Evolutionary conservation across 2,113 vertebrate species (phyloP).

Genomic region (Myrmecobius fasciatus): DNA sequence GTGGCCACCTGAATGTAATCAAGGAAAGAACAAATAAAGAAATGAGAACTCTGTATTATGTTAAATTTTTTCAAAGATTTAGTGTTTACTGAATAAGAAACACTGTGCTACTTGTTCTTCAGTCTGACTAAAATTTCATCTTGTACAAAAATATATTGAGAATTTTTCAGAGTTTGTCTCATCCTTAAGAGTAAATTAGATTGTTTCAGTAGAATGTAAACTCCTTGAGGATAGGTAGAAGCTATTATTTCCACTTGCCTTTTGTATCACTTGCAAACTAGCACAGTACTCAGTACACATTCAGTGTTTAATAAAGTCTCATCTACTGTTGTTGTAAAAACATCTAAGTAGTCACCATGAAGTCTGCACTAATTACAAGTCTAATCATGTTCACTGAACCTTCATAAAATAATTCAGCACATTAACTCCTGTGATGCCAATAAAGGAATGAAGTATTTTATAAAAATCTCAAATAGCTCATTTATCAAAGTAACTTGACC

Average conservation of each 20-base stretch:
- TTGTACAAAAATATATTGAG: not conserved
- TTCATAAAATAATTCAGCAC: slow-evolving; percentile 43
- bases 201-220: not conserved
- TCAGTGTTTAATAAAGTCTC: not conserved
- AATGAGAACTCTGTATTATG: not conserved
- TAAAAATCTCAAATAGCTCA: not conserved
- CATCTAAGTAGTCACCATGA: slow-evolving; percentile 40
- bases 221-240: not conserved
- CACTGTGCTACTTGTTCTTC: not conserved
- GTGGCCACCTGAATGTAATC: not conserved
- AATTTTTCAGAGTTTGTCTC: not conserved
- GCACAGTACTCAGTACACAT: not conserved
- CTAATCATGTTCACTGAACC: slow-evolving; percentile 43
- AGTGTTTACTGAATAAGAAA: not conserved
- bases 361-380: slow-evolving; percentile 47
- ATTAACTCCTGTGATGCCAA: slow-evolving; percentile 54
- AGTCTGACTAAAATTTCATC: not conserved
- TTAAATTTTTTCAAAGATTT: not conserved
- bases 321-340: not conserved
- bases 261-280: not conserved
- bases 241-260: not conserved
- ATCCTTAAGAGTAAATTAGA: not conserved
- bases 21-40: not conserved
- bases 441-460: not conserved
- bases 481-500: not conserved